These are phyloP conservation scores for Jacana jacana DNA, from an alignment of 2,113 vertebrate species.

Conservation along the genomic window DNA sequence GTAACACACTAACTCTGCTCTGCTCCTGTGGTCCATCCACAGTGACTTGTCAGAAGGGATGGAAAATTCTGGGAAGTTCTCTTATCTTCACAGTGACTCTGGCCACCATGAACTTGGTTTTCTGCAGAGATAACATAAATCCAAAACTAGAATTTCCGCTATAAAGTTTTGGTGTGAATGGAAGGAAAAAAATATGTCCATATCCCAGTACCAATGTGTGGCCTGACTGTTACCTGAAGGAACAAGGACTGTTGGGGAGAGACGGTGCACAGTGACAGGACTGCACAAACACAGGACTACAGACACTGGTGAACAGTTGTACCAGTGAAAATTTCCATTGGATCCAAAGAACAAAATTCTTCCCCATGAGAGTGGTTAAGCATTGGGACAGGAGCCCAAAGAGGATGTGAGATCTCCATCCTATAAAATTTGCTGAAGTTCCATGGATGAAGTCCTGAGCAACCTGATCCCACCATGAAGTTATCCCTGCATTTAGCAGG, in stretches of 20 bases:
- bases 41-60: background rate
- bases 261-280: accelerated
- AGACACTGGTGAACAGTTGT: background rate
- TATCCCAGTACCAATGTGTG: background rate
- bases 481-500: background rate
- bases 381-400: background rate
- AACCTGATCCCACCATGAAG: background rate
- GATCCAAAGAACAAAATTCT: background rate
- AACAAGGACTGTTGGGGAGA: background rate
- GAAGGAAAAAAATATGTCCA: background rate
- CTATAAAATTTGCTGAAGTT: background rate
- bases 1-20: background rate
- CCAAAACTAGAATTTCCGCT: background rate
- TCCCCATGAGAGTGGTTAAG: background rate
- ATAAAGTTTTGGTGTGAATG: background rate
- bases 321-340: background rate
- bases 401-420: background rate
- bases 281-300: background rate
- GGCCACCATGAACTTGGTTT: background rate
- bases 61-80: background rate
- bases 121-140: background rate
- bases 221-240: background rate
- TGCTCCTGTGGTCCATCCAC: background rate
- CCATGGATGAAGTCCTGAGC: background rate
- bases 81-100: background rate